Conservation (phyloP, 2,113 vertebrate genomes). For the Nesogale talazaci region DNA sequence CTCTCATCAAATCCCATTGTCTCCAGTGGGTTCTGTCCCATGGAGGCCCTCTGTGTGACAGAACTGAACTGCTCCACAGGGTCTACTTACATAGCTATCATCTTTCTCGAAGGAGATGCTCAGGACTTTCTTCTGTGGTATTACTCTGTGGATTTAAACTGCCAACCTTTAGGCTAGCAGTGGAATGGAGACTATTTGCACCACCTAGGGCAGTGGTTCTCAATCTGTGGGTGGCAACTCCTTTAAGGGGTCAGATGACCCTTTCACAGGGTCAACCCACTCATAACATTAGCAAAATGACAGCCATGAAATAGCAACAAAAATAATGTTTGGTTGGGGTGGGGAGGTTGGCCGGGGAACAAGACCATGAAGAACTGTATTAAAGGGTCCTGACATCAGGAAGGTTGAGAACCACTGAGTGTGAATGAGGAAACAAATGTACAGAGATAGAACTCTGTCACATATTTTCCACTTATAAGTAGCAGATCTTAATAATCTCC, state of each 20-base stretch:
- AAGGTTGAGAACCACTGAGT: too few species aligned
- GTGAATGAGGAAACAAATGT: constrained; percentile 14
- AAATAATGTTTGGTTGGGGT: too few species aligned
- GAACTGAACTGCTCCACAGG: neutral
- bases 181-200: neutral
- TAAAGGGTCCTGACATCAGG: too few species aligned
- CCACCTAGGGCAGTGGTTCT: neutral
- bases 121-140: neutral
- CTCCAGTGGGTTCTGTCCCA: neutral
- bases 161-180: neutral
- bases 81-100: neutral
- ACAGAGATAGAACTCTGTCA: constrained; percentile 18
- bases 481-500: constrained; percentile 2
- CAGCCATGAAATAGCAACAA: too few species aligned
- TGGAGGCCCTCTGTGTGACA: neutral
- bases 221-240: too few species aligned
- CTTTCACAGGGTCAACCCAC: too few species aligned
- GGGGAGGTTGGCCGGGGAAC: too few species aligned
- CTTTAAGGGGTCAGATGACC: too few species aligned
- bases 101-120: neutral
- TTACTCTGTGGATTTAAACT: neutral
- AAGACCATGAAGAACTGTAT: too few species aligned
- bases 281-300: too few species aligned
- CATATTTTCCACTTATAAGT: neutral
- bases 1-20: neutral